Base-by-base conservation (phyloP, 1,140 invertebrate species). In the Drosophila kanapiae region DNA sequence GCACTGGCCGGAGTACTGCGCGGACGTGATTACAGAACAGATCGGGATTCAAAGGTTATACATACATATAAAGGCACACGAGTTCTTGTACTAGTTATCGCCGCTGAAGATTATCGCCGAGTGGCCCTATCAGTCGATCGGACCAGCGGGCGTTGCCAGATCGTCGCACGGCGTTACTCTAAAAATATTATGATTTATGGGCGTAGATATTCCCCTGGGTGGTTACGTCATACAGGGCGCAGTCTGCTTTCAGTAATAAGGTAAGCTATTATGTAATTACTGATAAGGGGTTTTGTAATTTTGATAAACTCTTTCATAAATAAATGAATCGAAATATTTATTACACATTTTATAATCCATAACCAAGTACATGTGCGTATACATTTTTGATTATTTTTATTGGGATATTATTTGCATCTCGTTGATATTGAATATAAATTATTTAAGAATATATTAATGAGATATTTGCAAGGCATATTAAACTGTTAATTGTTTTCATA, bases 31-130 rank as follows among this genome's bases (percentile, higher is more conserved):
- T 76, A 76, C 47, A 33, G 29, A 65, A 76, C 38, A 76, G 60
- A 75, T 76, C 53, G 51, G 8, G 18, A 53, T 67, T 67, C 62
- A 75, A 43, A 58, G 54, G 61, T 65, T 63, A 45, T 72, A 58
- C 23, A 62, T 48, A 58, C 48, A 11, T 33, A 51, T 31, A 51
- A 75, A 76, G 70, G 74, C 74, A 76, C 74, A 72, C 74, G 51
- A 54, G 74, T 76, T 75, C 60, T 63, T 64, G 70, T 64, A 49
- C 43, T 76, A 43, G 72, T 63, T 72, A 72, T 75, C 72, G 53
- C 62, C 45, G 54, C 49, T 14, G 33, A 18, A 38, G 60, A 76
- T 76, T 67, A 76, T 76, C 70, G 61, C 53, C 27, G 35, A 37
- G 40, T 51, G 9, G 57, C 45, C 29, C 40, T 54, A 58, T 72